phyloP scores from a whole-genome alignment of 2,888 invertebrate species.

The Cantharis nigra region DNA sequence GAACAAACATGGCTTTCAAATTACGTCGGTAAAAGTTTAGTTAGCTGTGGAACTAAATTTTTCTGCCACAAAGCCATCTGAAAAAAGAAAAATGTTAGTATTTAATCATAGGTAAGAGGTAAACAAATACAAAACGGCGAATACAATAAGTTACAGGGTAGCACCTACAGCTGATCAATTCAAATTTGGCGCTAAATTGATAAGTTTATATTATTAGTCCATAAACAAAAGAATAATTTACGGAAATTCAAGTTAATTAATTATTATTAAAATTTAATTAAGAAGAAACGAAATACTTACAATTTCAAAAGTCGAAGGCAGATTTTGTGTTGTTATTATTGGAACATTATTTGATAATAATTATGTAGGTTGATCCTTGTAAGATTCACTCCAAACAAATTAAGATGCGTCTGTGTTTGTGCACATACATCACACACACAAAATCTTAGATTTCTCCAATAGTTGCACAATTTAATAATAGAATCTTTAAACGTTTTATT shows the following conservation, averaged over 20 bases:
- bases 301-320: background rate
- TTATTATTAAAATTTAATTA: background rate
- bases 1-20: background rate
- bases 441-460: background rate
- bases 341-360: background rate
- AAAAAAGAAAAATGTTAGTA: background rate
- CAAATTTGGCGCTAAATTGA: conserved; percentile 25
- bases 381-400: background rate
- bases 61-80: conserved; percentile 5
- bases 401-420: background rate
- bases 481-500: conserved; percentile 8
- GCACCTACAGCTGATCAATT: background rate
- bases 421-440: conserved; percentile 9
- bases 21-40: conserved; percentile 10
- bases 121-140: background rate
- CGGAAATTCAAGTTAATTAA: background rate
- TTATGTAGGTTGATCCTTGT: conserved; percentile 25
- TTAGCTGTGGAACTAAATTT: background rate
- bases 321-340: background rate
- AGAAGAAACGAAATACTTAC: background rate
- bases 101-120: background rate
- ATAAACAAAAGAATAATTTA: conserved; percentile 26
- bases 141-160: background rate
- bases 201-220: conserved; percentile 18
- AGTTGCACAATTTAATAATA: conserved; percentile 10